Base-by-base conservation (phyloP, 92 coral and sea anemone genomes). In the Bergia sp. region DNA sequence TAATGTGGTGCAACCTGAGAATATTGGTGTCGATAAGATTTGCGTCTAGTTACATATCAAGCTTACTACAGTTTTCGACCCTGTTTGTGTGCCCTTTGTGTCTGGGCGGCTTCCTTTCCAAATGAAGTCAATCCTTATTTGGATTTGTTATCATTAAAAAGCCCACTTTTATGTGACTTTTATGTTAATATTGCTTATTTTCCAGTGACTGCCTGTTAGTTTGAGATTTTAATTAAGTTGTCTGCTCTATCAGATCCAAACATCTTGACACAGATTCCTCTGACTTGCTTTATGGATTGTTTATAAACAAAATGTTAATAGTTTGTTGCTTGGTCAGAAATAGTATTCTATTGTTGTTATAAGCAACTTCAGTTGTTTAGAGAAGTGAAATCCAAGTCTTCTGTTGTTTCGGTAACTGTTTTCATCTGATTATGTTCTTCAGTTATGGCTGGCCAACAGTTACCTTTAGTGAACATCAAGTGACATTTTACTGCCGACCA, bases 21-120 rank as follows among this genome's bases (percentile, higher is more conserved):
- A 47, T 69, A 13, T 69, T 43, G 15, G 50, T 44, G 36, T 39
- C 5, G 11, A 43, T 37, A 44, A 69, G 78, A 84, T 71, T 72
- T 37, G 42, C 45, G 3, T 69, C 16, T 36, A 47, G 67, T 53
- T 36, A 37, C 69, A 57, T 36, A 37, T 80, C 85, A 36, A 20
- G 37, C 86, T 82, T 13, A 8, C 86, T 82, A 82, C 76, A 82
- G 76, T 82, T 64, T 65, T 47, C 73, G 10, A 21, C 40, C 55
- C 39, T 29, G 47, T 7, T 65, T 65, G 50, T 82, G 50, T 82
- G 80, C 23, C 80, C 4, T 21, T 38, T 39, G 13, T 76, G 47
- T 76, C 50, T 82, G 49, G 38, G 75, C 9, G 11, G 39, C 86
- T 13, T 7, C 37, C 77, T 73, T 67, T 73, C 45, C 20, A 38